These are phyloP conservation scores for Amiota mariae DNA, from an alignment of 2,888 invertebrate species.

Conservation along the genomic window DNA sequence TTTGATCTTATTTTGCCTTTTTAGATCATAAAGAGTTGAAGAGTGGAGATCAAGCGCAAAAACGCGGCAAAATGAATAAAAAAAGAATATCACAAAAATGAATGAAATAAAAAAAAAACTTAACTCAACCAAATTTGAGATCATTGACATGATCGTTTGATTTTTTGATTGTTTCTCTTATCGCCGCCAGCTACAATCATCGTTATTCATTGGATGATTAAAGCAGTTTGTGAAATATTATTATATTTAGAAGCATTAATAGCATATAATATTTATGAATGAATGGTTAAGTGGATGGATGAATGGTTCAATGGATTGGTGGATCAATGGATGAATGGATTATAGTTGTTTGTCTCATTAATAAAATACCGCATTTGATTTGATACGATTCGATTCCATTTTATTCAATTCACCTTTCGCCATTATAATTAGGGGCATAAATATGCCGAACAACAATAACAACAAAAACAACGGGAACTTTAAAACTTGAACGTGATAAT, in stretches of 20 bases:
- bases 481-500: conserved; percentile 18
- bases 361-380: no score
- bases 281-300: background rate
- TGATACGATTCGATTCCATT: no score
- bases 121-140: conserved; percentile 39
- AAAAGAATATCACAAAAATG: background rate
- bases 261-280: conserved; percentile 26
- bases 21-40: no score
- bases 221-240: conserved; percentile 63
- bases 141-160: conserved; percentile 53
- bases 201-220: conserved; percentile 20
- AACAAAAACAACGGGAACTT: conserved; percentile 13
- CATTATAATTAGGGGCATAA: background rate
- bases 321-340: background rate
- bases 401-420: no score
- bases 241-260: conserved; percentile 27
- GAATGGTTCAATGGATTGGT: background rate
- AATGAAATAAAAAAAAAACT: background rate
- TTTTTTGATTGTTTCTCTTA: conserved; percentile 43
- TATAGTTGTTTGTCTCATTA: no score
- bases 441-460: conserved; percentile 13
- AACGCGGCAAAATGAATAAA: background rate
- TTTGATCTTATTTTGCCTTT: no score
- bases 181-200: background rate
- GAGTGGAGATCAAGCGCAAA: background rate